phyloP scores from a whole-genome alignment of 1,140 invertebrate species.

The Psilanteris sp. region DNA sequence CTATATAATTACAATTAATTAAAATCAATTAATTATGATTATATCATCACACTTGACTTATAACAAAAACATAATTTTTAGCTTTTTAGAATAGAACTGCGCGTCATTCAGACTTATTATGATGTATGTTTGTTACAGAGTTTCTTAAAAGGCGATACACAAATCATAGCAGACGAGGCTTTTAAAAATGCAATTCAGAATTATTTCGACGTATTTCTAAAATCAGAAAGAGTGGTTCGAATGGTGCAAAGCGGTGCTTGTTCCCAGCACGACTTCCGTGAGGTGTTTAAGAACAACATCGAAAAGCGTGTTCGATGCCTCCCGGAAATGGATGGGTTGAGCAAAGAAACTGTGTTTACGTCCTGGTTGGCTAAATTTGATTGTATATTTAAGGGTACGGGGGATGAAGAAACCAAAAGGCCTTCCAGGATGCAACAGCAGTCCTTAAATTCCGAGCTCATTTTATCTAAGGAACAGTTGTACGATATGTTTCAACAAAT shows the following conservation, averaged over 20 bases:
- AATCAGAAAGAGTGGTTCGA: constrained; percentile 95
- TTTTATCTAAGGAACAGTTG: constrained; percentile 97
- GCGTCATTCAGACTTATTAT: too few species aligned
- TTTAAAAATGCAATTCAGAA: constrained; percentile 99
- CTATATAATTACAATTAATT: too few species aligned
- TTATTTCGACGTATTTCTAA: constrained; percentile 98
- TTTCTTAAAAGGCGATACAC: constrained; percentile 96
- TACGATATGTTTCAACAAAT: constrained; percentile 99
- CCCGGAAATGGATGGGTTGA: constrained; percentile 99
- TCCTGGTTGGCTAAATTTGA: constrained; percentile 99
- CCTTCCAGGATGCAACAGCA: constrained; percentile 92
- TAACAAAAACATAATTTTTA: too few species aligned
- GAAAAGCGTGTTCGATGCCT: constrained; percentile 97
- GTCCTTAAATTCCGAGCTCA: constrained; percentile 93
- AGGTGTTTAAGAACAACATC: constrained; percentile 98
- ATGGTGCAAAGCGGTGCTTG: constrained; percentile 99
- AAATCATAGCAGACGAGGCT: constrained; percentile 99
- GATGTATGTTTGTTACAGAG: constrained; percentile 81
- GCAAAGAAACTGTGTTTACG: constrained; percentile 98
- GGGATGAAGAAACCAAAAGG: constrained; percentile 92
- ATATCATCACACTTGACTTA: too few species aligned
- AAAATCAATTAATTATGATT: too few species aligned
- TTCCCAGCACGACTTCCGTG: constrained; percentile 98
- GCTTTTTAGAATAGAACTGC: too few species aligned
- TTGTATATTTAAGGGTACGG: constrained; percentile 96